A percentile compares a stretch with the other conserved stretches of the same genome.
phyloP scores from a whole-genome alignment of 2,888 invertebrate genomes.

The Reticulitermes lucifugus region DNA sequence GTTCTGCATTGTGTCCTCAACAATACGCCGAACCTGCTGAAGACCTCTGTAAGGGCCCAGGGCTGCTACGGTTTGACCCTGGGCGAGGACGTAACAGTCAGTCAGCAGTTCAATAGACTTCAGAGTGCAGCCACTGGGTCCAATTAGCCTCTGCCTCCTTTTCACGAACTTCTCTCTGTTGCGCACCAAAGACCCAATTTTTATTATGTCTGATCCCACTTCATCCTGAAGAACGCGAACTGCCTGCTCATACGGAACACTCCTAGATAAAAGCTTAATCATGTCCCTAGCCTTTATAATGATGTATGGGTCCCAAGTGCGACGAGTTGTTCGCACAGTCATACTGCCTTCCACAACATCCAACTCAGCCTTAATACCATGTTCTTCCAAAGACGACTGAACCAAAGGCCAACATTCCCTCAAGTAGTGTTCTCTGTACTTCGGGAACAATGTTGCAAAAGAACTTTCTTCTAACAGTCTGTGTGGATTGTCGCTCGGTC shows the following conservation, averaged over 20 bases:
- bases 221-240: conserved; percentile 89
- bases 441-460: conserved; percentile 97
- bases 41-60: conserved; percentile 96
- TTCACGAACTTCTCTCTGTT: conserved; percentile 96
- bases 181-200: conserved; percentile 90
- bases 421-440: conserved; percentile 96
- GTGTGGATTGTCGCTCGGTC: conserved; percentile 88
- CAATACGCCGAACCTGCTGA: conserved; percentile 87
- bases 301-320: conserved; percentile 99
- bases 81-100: conserved; percentile 85
- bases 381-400: conserved; percentile 83
- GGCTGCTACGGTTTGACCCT: conserved; percentile 96
- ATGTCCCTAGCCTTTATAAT: conserved; percentile 96
- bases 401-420: conserved; percentile 96
- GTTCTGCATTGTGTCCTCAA: conserved; percentile 98
- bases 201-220: conserved; percentile 94
- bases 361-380: conserved; percentile 86
- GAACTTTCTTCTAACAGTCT: conserved; percentile 93
- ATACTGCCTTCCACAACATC: conserved; percentile 95
- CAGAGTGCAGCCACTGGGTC: conserved; percentile 97
- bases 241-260: conserved; percentile 97
- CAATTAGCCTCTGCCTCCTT: conserved; percentile 92
- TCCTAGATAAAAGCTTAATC: conserved; percentile 93
- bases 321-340: conserved; percentile 92
- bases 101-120: conserved; percentile 97